These are phyloP conservation scores for Lophotriccus pileatus DNA, from an alignment of 2,797 vertebrate genomes.

Conservation along the genomic window DNA sequence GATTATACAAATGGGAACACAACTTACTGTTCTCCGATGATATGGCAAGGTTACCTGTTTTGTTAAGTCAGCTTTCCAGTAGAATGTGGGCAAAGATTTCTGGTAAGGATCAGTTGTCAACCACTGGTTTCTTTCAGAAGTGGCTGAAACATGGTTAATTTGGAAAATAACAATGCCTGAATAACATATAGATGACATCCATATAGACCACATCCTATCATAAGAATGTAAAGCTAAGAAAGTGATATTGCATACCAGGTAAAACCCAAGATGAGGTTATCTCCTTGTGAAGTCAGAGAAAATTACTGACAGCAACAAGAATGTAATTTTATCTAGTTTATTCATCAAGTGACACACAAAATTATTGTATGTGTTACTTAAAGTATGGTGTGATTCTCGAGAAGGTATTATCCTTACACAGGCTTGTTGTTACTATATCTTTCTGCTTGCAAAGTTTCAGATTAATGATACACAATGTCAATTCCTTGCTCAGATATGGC, in stretches of 20 bases:
- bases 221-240: neutral
- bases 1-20: neutral
- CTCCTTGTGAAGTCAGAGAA: neutral
- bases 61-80: neutral
- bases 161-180: neutral
- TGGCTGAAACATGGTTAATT: neutral
- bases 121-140: neutral
- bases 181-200: neutral
- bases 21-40: accelerated
- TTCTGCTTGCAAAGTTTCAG: neutral
- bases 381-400: neutral
- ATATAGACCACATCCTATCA: neutral
- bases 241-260: neutral
- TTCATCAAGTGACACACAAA: neutral
- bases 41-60: neutral
- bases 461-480: neutral
- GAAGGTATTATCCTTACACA: neutral
- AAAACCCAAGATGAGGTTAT: neutral
- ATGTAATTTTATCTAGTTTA: neutral
- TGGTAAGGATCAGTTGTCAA: neutral
- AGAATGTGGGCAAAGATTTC: neutral
- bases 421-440: neutral
- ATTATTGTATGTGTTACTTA: neutral
- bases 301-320: neutral
- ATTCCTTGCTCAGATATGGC: constrained; percentile 87